phyloP scores from a whole-genome alignment of 2,113 vertebrate species.

The Lagopus leucura region DNA sequence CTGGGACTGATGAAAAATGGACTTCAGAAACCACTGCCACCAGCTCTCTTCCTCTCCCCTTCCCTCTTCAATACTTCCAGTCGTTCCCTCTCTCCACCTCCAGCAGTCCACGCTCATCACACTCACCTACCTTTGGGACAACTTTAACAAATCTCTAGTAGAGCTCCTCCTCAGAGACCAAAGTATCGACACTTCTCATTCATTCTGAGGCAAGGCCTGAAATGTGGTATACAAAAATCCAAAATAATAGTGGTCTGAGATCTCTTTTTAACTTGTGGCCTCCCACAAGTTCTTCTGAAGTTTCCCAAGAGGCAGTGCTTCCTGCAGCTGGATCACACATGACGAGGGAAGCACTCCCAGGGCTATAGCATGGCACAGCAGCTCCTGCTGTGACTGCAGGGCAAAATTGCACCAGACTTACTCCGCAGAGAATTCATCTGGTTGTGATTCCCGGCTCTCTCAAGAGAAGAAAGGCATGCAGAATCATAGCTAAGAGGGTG shows the following conservation, averaged over 20 bases:
- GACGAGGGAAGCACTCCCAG: background rate
- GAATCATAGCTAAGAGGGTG: background rate
- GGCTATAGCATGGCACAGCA: background rate
- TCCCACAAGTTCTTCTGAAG: background rate
- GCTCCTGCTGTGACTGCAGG: background rate
- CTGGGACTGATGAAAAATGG: background rate
- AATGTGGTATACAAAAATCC: background rate
- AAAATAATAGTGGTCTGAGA: background rate
- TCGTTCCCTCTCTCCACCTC: background rate
- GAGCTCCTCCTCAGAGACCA: background rate
- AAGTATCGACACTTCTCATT: background rate
- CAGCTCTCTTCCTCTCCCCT: background rate
- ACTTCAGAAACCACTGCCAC: background rate
- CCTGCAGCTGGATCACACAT: conserved; percentile 12
- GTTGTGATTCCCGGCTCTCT: background rate
- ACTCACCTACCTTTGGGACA: background rate
- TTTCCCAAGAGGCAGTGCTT: background rate
- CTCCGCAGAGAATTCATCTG: background rate
- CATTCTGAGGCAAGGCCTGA: background rate
- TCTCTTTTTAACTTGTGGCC: background rate
- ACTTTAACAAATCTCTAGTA: fast-evolving
- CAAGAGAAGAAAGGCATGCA: background rate
- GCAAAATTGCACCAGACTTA: background rate
- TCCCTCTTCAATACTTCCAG: background rate
- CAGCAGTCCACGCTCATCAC: background rate